Evolutionary conservation across 1,140 invertebrate species (phyloP).

Genomic region (Eueides isabella): DNA sequence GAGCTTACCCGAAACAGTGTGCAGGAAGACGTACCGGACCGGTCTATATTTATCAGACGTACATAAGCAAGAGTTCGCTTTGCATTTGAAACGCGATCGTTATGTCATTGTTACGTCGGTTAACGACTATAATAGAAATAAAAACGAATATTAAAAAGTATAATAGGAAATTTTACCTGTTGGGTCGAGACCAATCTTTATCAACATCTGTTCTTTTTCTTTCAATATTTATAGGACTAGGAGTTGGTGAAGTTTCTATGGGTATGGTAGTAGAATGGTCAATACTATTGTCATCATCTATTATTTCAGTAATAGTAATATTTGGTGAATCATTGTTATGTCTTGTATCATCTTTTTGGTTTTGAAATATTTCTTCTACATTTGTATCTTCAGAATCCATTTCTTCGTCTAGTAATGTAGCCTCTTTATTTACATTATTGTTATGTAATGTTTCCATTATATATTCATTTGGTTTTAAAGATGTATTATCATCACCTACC

Average conservation of each 20-base stretch:
- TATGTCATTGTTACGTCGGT: slow-evolving; percentile 64
- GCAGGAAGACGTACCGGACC: slow-evolving; percentile 69
- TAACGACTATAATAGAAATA: slow-evolving; percentile 40
- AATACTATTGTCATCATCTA: slow-evolving; percentile 63
- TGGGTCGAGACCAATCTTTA: slow-evolving; percentile 74
- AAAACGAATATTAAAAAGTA: slow-evolving; percentile 35
- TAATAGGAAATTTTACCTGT: slow-evolving; percentile 62
- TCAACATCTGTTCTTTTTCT: slow-evolving; percentile 51
- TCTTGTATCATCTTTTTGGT: slow-evolving; percentile 62
- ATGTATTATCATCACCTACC: slow-evolving; percentile 71
- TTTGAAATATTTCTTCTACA: slow-evolving; percentile 70
- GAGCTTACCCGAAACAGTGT: slow-evolving; percentile 74
- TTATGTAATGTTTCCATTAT: slow-evolving; percentile 74
- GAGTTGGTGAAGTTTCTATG: slow-evolving; percentile 67
- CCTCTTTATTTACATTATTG: slow-evolving; percentile 64
- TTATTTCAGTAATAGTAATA: slow-evolving; percentile 79
- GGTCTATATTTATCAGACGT: slow-evolving; percentile 76
- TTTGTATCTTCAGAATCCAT: slow-evolving; percentile 74
- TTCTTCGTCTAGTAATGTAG: slow-evolving; percentile 60
- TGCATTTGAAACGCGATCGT: slow-evolving; percentile 65
- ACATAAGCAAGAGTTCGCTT: slow-evolving; percentile 68
- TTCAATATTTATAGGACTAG: slow-evolving; percentile 57
- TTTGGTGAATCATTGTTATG: slow-evolving; percentile 71
- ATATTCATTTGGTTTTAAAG: slow-evolving; percentile 73
- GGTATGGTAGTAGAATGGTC: slow-evolving; percentile 60